A percentile compares a stretch with the other conserved stretches of the same genome.
These are phyloP conservation scores for Caenorhabditis briggsae DNA, from an alignment of 1,140 invertebrate species.

Conservation along the genomic window DNA sequence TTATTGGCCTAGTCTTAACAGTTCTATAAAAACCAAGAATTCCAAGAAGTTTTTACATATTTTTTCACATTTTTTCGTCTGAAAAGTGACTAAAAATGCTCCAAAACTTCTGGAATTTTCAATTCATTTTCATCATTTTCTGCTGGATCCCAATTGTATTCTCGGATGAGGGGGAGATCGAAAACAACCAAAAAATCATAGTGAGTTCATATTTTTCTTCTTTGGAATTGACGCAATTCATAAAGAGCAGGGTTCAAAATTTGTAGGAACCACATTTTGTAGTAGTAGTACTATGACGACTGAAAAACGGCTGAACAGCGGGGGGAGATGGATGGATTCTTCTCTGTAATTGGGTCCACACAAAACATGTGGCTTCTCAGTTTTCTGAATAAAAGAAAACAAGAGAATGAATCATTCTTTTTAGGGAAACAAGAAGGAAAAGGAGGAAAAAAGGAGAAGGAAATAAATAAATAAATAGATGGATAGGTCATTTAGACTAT, in stretches of 20 bases:
- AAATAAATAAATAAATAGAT: neutral
- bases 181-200: neutral
- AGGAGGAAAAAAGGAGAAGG: neutral
- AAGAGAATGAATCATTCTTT: neutral
- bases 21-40: neutral
- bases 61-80: neutral
- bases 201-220: neutral
- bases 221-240: slow-evolving; percentile 9
- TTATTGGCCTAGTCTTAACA: neutral
- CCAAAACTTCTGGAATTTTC: slow-evolving; percentile 41
- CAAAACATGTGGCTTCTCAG: neutral
- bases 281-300: slow-evolving; percentile 3
- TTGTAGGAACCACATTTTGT: too few species aligned
- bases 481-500: slow-evolving; percentile 29
- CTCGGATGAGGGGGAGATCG: neutral
- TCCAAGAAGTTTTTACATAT: neutral
- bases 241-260: too few species aligned
- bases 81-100: neutral
- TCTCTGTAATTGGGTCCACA: neutral
- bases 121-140: slow-evolving; percentile 42
- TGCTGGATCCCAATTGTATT: slow-evolving; percentile 25
- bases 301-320: neutral
- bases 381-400: neutral
- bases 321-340: neutral
- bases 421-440: too few species aligned